These are phyloP conservation scores for Stegostoma tigrinum DNA, from an alignment of 2,113 vertebrate species.

Conservation along the genomic window DNA sequence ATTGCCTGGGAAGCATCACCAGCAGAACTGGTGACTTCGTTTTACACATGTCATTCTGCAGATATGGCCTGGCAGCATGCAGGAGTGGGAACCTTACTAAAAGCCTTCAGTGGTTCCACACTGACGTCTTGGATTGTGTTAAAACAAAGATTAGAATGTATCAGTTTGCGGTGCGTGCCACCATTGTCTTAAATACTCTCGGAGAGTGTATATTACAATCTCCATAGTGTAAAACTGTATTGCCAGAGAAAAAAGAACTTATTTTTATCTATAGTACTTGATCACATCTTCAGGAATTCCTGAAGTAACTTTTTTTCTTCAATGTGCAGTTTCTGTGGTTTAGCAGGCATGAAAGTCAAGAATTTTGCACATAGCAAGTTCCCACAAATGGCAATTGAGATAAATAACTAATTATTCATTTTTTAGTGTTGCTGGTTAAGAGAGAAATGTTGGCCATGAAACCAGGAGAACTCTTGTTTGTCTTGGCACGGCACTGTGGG, in stretches of 20 bases:
- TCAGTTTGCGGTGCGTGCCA: background rate
- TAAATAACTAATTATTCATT: background rate
- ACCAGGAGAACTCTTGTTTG: background rate
- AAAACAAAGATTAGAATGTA: background rate
- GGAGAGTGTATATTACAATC: background rate
- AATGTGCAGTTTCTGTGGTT: background rate
- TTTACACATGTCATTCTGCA: background rate
- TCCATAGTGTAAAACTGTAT: background rate
- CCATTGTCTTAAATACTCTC: background rate
- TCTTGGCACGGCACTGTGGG: background rate
- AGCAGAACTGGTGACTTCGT: background rate
- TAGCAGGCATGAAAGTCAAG: background rate
- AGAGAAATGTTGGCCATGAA: background rate
- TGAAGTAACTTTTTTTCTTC: background rate
- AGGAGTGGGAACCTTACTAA: background rate
- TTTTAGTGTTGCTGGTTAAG: background rate
- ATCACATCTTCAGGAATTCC: background rate
- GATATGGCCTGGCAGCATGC: background rate
- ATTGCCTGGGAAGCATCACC: background rate
- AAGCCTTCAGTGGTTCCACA: background rate
- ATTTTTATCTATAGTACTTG: background rate
- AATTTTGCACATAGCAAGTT: background rate
- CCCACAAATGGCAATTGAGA: background rate
- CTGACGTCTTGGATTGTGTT: background rate
- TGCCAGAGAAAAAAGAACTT: background rate